Percentiles rank a stretch among this genome's conserved stretches.
Conservation (phyloP, 2,888 invertebrate species). For the Xanthorhoe designata region DNA sequence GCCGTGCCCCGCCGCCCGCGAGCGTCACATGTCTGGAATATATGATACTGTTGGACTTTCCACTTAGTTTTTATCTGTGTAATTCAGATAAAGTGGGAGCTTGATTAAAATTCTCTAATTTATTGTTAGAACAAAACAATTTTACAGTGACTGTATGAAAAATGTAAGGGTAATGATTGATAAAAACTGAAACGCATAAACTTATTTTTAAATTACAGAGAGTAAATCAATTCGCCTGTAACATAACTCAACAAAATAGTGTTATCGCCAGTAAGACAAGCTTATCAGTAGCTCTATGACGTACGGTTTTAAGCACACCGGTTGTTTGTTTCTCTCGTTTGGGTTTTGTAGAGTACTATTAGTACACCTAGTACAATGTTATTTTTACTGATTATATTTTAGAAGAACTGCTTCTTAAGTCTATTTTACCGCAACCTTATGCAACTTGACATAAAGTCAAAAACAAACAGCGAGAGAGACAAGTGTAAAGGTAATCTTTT, state of each 20-base stretch:
- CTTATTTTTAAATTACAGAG: background rate
- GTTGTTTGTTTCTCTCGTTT: too few relatives aligned
- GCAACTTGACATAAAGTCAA: background rate
- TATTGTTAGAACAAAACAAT: background rate
- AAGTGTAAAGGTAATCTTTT: background rate
- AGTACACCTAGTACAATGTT: too few relatives aligned
- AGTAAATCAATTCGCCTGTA: too few relatives aligned
- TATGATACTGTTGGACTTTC: constrained; percentile 10
- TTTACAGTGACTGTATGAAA: background rate
- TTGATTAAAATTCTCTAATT: background rate
- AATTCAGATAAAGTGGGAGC: background rate
- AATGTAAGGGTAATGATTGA: background rate
- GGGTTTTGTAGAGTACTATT: too few relatives aligned
- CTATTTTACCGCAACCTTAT: background rate
- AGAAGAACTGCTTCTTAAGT: background rate
- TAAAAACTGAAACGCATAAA: background rate
- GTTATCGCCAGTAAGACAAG: too few relatives aligned
- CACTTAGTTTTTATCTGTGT: constrained; percentile 10
- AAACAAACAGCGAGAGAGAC: background rate
- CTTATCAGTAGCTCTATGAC: too few relatives aligned
- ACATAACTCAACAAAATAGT: too few relatives aligned
- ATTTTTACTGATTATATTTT: too few relatives aligned
- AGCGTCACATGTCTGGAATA: constrained; percentile 18
- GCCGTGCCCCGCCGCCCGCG: constrained; percentile 7
- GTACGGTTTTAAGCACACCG: too few relatives aligned